phyloP scores from a whole-genome alignment of 2,888 invertebrate species.

The Agrilus biguttatus region DNA sequence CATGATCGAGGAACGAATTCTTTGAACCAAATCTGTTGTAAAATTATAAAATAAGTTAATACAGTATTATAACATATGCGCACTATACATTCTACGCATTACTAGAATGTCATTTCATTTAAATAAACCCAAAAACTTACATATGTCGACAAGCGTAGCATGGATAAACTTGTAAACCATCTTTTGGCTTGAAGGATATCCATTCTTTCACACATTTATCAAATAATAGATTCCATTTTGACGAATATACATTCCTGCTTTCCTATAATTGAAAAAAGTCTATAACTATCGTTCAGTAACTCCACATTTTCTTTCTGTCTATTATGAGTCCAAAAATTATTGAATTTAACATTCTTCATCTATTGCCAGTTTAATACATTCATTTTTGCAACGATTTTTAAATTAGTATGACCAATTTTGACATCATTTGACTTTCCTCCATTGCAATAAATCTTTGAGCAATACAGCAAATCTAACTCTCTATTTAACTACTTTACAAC shows the following conservation, averaged over 20 bases:
- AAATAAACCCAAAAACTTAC: slow-evolving; percentile 24
- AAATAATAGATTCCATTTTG: slow-evolving; percentile 22
- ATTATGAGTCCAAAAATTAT: too few species aligned
- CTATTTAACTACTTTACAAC: too few species aligned
- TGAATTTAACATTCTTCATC: too few species aligned
- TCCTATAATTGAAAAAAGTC: slow-evolving; percentile 8
- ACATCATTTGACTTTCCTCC: too few species aligned
- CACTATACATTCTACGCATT: background rate
- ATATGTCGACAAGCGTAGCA: slow-evolving; percentile 41
- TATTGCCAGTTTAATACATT: too few species aligned
- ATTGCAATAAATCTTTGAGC: too few species aligned
- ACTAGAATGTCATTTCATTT: background rate
- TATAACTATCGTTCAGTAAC: background rate
- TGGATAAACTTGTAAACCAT: slow-evolving; percentile 32
- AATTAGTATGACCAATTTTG: background rate
- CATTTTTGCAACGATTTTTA: background rate
- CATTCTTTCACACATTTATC: slow-evolving; percentile 18
- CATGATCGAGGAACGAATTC: slow-evolving; percentile 25
- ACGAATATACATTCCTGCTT: slow-evolving; percentile 14
- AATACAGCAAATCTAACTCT: too few species aligned
- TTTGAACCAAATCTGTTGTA: slow-evolving; percentile 25
- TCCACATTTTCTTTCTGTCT: background rate
- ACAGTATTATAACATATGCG: too few species aligned
- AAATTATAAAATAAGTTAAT: slow-evolving; percentile 3
- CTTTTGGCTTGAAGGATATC: slow-evolving; percentile 20